Evolutionary conservation across 2,888 invertebrate species (phyloP), one percentile per base, ranked within the genome.

Genomic region (Drosophila sordidapex): DNA sequence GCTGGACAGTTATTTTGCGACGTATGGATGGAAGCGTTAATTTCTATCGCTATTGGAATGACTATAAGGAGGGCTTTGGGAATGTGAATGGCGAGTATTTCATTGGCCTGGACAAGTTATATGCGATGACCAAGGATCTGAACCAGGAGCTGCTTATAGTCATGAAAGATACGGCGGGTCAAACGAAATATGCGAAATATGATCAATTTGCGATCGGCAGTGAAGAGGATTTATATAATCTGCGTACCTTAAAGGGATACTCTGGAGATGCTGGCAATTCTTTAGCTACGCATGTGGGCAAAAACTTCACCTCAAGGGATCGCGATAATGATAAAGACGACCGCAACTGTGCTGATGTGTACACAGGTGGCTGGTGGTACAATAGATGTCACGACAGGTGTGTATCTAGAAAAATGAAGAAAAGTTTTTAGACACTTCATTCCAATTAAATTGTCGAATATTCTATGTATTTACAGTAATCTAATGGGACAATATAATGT

Each of bases 301-400:
- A 0, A 0, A 95, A 95, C 85, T 96, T 96, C 87, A 95, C 96
- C 0, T 95, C 96, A 0, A 93, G 93, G 56, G 96, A 96, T 86
- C 91, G 94, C 46, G 96, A 96, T 90, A 95, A 95, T 70, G 96
- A 96, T 83, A 94, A 94, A 8, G 95, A 95, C 95, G 93, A 93
- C 8, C 95, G 95, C 54, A 95, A 95, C 63, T 96, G 96, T 91
- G 95, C 96, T 0, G 91, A 93, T 51, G 94, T 95, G 54, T 96
- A 2, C 2, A 94, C 94, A 1, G 96, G 96, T 0, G 96, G 95
- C 8, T 96, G 96, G 96, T 96, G 96, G 96, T 96, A 96, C 89
- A 95, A 94, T 79, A 94, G 95, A 61, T 96, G 96, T 79, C 96
- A 96, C 74, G 0, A 94, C 94, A 78, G 94, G 95, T 94, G 79